phyloP scores from a whole-genome alignment of 2,113 vertebrate species.

The Pipa parva region DNA sequence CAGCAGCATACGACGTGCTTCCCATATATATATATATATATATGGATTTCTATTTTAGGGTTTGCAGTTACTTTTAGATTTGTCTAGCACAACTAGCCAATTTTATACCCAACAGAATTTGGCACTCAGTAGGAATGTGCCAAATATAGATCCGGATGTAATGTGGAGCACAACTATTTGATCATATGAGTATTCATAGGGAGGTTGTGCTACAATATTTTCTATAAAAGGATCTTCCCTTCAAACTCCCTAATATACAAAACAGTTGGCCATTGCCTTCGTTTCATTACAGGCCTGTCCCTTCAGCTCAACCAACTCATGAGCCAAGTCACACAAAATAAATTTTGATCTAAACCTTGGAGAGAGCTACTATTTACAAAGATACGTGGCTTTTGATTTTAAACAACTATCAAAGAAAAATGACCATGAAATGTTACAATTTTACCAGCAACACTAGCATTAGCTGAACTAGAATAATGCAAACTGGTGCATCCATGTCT shows the following conservation, averaged over 20 bases:
- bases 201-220: not conserved
- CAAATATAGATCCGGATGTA: slow-evolving; percentile 15
- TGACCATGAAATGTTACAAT: too few relatives aligned
- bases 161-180: not conserved
- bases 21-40: too few relatives aligned
- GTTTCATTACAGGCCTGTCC: too few relatives aligned
- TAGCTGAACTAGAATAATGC: too few relatives aligned
- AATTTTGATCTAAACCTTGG: too few relatives aligned
- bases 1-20: too few relatives aligned
- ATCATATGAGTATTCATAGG: slow-evolving; percentile 4
- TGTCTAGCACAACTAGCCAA: not conserved
- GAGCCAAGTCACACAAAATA: not conserved
- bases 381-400: too few relatives aligned
- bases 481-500: too few relatives aligned
- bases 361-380: too few relatives aligned
- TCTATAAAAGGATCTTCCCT: slow-evolving; percentile 10
- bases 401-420: too few relatives aligned
- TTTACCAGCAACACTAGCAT: too few relatives aligned
- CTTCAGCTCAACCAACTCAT: not conserved
- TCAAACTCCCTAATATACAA: not conserved
- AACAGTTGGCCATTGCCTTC: not conserved
- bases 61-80: slow-evolving; percentile 1
- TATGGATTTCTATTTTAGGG: slow-evolving; percentile 2
- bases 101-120: not conserved
- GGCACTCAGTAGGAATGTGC: slow-evolving; percentile 4